phyloP scores from a whole-genome alignment of 2,113 vertebrate species.

The Oncorhynchus kisutch region DNA sequence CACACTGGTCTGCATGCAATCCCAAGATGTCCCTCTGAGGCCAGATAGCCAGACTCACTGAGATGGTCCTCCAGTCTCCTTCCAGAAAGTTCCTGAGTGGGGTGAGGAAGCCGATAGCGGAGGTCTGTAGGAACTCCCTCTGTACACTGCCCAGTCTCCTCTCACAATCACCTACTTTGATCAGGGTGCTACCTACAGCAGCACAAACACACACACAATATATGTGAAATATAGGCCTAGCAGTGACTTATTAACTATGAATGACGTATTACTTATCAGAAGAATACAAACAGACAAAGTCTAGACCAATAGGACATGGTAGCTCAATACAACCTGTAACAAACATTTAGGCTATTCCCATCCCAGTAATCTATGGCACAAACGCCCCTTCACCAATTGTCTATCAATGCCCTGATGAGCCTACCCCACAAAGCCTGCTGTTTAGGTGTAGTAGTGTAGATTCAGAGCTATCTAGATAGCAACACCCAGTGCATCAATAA shows the following conservation, averaged over 20 bases:
- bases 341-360: not conserved
- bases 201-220: conserved; percentile 1
- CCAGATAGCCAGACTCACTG: conserved; percentile 70
- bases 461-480: not conserved
- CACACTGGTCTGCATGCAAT: no score
- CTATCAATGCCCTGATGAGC: not conserved
- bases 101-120: conserved; percentile 86
- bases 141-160: conserved; percentile 85
- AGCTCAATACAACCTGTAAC: no score
- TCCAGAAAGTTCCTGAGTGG: conserved; percentile 96
- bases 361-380: not conserved
- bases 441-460: not conserved
- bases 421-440: not conserved
- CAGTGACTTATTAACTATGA: no score
- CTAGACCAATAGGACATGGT: no score
- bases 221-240: no score
- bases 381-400: no score
- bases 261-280: no score
- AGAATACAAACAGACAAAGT: no score
- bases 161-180: conserved; percentile 89
- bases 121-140: conserved; percentile 87
- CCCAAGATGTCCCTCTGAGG: no score
- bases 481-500: conserved; percentile 2
- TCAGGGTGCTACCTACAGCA: conserved; percentile 79
- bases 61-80: conserved; percentile 95